These are phyloP conservation scores for Cettia cetti DNA, from an alignment of 2,113 vertebrate species.

Conservation along the genomic window DNA sequence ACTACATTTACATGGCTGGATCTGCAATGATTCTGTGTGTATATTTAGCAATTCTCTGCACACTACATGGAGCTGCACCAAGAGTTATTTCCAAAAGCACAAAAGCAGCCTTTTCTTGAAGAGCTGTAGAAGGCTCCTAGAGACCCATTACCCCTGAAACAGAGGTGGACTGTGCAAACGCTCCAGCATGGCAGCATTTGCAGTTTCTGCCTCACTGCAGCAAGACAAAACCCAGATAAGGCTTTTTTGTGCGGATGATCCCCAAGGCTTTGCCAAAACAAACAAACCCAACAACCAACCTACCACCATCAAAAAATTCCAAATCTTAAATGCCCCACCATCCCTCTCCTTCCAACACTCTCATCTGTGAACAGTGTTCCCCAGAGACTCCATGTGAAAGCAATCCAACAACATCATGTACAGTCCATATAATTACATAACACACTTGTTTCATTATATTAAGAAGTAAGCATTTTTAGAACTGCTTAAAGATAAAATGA, in stretches of 20 bases:
- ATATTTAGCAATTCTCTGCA: neutral
- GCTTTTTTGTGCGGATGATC: neutral
- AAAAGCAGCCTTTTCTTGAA: neutral
- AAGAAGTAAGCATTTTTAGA: neutral
- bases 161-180: neutral
- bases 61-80: neutral
- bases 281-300: neutral
- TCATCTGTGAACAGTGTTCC: neutral
- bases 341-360: neutral
- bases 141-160: neutral
- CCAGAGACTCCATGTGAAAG: neutral
- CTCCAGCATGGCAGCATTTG: neutral
- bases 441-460: neutral
- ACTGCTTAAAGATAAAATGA: neutral
- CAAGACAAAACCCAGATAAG: neutral
- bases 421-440: neutral
- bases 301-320: neutral
- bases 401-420: neutral
- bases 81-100: neutral
- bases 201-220: neutral
- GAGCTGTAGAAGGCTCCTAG: neutral
- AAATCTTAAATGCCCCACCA: neutral
- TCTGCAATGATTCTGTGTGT: neutral
- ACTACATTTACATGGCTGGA: neutral
- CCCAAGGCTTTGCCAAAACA: neutral